Evolutionary conservation across 2,888 invertebrate species (phyloP).

Genomic region (Zeuzera pyrina): DNA sequence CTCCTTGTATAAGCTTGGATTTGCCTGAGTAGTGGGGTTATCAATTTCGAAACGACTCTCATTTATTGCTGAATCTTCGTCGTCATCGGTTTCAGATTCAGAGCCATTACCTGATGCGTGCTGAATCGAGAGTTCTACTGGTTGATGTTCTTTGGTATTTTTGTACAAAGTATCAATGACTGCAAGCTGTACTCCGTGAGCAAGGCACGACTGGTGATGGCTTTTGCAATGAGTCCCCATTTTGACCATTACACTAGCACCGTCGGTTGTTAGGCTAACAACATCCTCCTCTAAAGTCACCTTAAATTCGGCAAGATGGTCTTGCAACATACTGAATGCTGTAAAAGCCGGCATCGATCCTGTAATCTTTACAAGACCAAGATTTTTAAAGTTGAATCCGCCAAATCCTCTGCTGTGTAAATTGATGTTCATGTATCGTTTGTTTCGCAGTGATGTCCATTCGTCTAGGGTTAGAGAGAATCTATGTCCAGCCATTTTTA

Average conservation of each 20-base stretch:
- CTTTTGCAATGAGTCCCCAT: slow-evolving; percentile 3
- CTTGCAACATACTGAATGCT: no score
- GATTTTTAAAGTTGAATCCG: background rate
- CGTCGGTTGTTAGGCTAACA: slow-evolving; percentile 4
- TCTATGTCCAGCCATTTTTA: no score
- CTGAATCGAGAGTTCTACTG: no score
- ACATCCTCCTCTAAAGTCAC: slow-evolving; percentile 1
- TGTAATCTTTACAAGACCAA: background rate
- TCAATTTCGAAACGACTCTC: no score
- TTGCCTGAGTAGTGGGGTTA: no score
- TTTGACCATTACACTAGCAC: slow-evolving; percentile 1
- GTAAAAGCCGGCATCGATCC: background rate
- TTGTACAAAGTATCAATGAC: slow-evolving; percentile 3
- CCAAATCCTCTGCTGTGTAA: background rate
- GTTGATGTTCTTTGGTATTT: no score
- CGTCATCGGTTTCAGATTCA: no score
- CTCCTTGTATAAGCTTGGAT: no score
- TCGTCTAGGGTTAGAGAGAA: no score
- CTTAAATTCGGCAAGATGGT: background rate
- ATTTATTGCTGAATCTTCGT: no score
- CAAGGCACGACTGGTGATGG: slow-evolving; percentile 4
- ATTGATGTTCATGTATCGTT: background rate
- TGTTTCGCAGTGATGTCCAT: background rate
- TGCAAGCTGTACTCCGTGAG: slow-evolving; percentile 3
- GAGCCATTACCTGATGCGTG: no score